Conservation (phyloP, 2,888 invertebrate genomes). For the Tetragonisca angustula region DNA sequence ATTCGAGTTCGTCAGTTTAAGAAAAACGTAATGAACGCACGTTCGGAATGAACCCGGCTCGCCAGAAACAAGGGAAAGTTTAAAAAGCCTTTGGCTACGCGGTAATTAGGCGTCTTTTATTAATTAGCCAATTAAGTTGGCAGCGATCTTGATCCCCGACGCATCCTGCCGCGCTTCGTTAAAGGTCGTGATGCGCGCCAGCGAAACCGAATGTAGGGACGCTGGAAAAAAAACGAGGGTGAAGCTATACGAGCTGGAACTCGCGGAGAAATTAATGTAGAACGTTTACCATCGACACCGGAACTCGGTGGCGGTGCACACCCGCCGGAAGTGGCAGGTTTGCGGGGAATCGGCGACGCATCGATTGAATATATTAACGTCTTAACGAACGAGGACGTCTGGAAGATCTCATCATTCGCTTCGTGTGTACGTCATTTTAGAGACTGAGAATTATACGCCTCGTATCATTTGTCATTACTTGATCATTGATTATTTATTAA, state of each 20-base stretch:
- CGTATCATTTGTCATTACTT: too few relatives aligned
- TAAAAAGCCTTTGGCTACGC: constrained; percentile 72
- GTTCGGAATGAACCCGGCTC: not conserved
- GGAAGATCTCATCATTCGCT: too few relatives aligned
- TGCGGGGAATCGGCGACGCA: constrained; percentile 31
- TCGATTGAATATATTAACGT: constrained; percentile 32
- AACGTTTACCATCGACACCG: constrained; percentile 52
- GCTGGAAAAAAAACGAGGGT: constrained; percentile 52
- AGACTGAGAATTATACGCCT: too few relatives aligned
- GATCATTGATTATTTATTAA: too few relatives aligned
- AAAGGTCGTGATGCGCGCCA: constrained; percentile 77
- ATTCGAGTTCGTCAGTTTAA: not conserved
- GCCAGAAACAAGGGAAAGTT: constrained; percentile 50
- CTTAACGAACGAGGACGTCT: too few relatives aligned
- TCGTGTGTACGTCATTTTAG: too few relatives aligned
- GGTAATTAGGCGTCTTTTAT: constrained; percentile 79
- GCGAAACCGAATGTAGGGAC: constrained; percentile 60
- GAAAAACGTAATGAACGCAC: not conserved
- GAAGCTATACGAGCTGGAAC: constrained; percentile 61
- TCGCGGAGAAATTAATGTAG: constrained; percentile 45
- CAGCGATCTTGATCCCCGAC: constrained; percentile 77
- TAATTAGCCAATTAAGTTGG: constrained; percentile 81
- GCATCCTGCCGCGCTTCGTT: constrained; percentile 79
- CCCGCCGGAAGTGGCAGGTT: constrained; percentile 58
- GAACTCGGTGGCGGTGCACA: constrained; percentile 34